Base-by-base conservation (phyloP, 1,140 invertebrate genomes). In the Listronotus bonariensis region DNA sequence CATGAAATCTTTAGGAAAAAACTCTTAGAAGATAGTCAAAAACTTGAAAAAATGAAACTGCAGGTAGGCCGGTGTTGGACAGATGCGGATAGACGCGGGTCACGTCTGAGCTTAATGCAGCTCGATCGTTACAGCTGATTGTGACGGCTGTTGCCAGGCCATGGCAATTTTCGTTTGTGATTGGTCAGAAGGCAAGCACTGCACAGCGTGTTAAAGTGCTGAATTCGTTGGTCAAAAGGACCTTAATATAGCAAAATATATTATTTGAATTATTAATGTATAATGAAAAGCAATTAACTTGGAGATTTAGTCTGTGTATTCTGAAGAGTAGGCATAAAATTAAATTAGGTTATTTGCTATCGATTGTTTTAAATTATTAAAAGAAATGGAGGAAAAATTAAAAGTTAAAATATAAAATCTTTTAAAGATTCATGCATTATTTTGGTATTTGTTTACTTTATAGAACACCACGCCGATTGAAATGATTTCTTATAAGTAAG, bases 71-170 rank as follows among this genome's bases (percentile, higher is more conserved):
- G 62, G 57, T 43, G 62, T 61, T 17, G 41, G 62, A 68, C 15
- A 34, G 62, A 56, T 58, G 68, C 11, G 26, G 46, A 53, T 10
- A 14, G 26, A 32, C 4, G 26, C 11, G n/a, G 32, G 36, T 40
- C 42, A 62, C 10, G 71, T 72, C 71, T 17, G 12, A 26, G 45
- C 43, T 71, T 31, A 32, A 48, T 12, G 41, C 67, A 14, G 20
- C 41, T 53, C 71, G 72, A 76, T 76, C 74, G 73, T 76, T 76
- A 70, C 74, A 76, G 74, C 74, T 76, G 74, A 76, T 73, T 76
- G 72, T 76, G 73, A 76, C 62, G 74, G 74, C 73, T 76, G 74
- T 76, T 76, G 71, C 74, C 74, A 76, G 74, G 74, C 74, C 63
- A 65, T 61, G 64, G 54, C 56, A 65, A 68, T 53, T 41, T 52